Evolutionary conservation across 2,888 invertebrate species (phyloP).

Genomic region (Eristalis pertinax): DNA sequence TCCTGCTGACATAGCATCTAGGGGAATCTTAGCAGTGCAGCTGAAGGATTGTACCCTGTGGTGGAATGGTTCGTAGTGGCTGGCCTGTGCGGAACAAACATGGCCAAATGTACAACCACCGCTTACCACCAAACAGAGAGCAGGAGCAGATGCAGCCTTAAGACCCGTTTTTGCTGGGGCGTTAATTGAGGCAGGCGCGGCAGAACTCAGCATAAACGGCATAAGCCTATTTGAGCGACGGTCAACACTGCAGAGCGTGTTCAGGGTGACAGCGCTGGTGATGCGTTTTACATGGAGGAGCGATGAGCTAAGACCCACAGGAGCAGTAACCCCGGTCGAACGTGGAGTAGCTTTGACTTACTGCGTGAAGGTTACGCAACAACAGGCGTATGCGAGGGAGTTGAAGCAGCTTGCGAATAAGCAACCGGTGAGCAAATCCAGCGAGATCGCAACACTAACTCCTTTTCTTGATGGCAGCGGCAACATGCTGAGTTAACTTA

Average conservation of each 20-base stretch:
- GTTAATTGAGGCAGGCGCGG: no score
- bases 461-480: conserved; percentile 3
- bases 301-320: not conserved
- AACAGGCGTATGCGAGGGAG: not conserved
- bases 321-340: not conserved
- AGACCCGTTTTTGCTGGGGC: not conserved
- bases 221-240: not conserved
- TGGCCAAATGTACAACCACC: not conserved
- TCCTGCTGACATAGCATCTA: conserved; percentile 21
- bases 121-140: conserved; percentile 5
- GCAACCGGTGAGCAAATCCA: not conserved
- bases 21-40: conserved; percentile 2
- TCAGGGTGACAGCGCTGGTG: conserved; percentile 9
- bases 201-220: not conserved
- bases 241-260: conserved; percentile 10
- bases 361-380: not conserved
- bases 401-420: not conserved
- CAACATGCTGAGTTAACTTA: conserved; percentile 9
- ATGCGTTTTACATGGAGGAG: not conserved
- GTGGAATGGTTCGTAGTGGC: conserved; percentile 1
- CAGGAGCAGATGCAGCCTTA: conserved; percentile 5
- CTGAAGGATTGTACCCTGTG: conserved; percentile 5
- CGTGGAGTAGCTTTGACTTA: not conserved
- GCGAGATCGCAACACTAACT: conserved; percentile 2
- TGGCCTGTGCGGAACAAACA: not conserved